Percentiles rank a stretch among this genome's conserved stretches.
Conservation (phyloP, 1,140 invertebrate genomes). For the Euglossa dilemma region DNA sequence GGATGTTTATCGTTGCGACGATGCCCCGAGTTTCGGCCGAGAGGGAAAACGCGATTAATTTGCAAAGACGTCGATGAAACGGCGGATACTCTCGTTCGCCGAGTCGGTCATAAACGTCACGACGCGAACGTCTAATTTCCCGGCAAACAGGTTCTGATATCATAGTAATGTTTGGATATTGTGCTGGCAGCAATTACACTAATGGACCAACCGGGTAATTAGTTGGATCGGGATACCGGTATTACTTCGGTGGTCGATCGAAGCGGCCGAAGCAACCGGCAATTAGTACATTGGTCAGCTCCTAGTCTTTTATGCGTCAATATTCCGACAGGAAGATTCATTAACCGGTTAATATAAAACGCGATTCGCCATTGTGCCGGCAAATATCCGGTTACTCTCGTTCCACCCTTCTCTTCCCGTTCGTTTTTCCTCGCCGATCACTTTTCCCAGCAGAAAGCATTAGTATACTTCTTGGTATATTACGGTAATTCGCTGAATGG, state of each 20-base stretch:
- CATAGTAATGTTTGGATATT: constrained; percentile 47
- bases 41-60: not conserved
- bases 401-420: not conserved
- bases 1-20: too few relatives aligned
- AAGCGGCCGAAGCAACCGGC: constrained; percentile 28
- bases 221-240: constrained; percentile 43
- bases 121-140: constrained; percentile 22
- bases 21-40: too few relatives aligned
- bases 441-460: not conserved
- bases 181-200: constrained; percentile 46
- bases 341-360: constrained; percentile 41
- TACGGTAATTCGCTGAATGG: not conserved
- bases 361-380: not conserved
- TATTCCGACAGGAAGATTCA: constrained; percentile 33
- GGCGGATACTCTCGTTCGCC: not conserved
- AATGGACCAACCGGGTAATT: constrained; percentile 47
- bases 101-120: constrained; percentile 5
- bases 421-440: not conserved
- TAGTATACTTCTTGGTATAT: not conserved
- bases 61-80: not conserved
- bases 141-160: constrained; percentile 37
- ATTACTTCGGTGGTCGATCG: constrained; percentile 42
- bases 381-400: constrained; percentile 12
- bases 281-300: constrained; percentile 35
- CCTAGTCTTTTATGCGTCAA: constrained; percentile 38